These are phyloP conservation scores for Enteromius unitaeniatus DNA, from an alignment of 2,797 vertebrate species.

Conservation along the genomic window DNA sequence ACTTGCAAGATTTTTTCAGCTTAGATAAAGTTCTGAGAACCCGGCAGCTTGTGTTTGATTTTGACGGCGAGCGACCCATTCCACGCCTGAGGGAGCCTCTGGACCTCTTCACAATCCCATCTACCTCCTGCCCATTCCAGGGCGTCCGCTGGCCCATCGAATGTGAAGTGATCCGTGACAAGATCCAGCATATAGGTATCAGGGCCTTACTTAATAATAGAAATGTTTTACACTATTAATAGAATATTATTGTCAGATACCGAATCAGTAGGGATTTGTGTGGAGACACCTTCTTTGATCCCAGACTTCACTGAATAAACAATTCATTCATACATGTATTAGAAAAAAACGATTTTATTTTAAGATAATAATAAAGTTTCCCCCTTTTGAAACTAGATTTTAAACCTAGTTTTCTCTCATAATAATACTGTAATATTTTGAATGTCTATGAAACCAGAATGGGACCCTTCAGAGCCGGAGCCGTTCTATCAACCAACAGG, in stretches of 20 bases:
- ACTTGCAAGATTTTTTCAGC: slow-evolving; percentile 68
- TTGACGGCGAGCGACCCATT: slow-evolving; percentile 66
- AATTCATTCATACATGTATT: too few relatives aligned
- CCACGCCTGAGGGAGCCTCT: slow-evolving; percentile 78
- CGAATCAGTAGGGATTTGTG: not conserved
- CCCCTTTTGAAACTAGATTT: not conserved
- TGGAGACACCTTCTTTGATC: not conserved
- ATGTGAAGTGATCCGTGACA: slow-evolving; percentile 86
- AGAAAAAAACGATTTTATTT: not conserved
- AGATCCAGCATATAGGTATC: slow-evolving; percentile 87
- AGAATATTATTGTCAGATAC: not conserved
- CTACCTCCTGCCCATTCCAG: slow-evolving; percentile 62
- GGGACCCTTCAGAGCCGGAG: slow-evolving; percentile 86
- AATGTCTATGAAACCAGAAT: slow-evolving; percentile 75
- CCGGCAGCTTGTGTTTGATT: slow-evolving; percentile 73
- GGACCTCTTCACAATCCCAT: slow-evolving; percentile 77
- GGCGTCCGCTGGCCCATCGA: slow-evolving; percentile 87
- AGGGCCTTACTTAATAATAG: not conserved
- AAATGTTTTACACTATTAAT: not conserved
- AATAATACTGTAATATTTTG: not conserved
- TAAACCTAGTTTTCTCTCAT: not conserved
- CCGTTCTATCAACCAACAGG: slow-evolving; percentile 83
- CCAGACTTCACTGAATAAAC: not conserved
- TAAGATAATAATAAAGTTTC: not conserved
- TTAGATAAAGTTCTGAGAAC: slow-evolving; percentile 69